A percentile compares a stretch with the other conserved stretches of the same genome.
Evolutionary conservation across 2,113 vertebrate species (phyloP).

Genomic region (Tupaia tana): DNA sequence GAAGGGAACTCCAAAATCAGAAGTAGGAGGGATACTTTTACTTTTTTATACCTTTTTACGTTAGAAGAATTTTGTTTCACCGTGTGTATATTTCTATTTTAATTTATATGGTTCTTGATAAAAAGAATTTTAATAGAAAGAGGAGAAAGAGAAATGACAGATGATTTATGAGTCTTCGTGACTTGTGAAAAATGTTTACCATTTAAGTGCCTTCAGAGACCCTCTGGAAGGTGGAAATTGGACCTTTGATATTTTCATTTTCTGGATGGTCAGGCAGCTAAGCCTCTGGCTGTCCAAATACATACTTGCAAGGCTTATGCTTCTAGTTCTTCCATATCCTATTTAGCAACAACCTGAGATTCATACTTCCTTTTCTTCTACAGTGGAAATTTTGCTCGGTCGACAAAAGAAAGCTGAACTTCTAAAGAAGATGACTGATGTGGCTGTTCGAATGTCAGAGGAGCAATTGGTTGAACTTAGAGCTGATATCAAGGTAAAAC

Average conservation of each 20-base stretch:
- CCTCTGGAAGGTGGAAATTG: conserved; percentile 12
- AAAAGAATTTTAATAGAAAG: conserved; percentile 13
- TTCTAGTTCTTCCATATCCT: conserved; percentile 43
- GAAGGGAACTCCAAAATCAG: background rate
- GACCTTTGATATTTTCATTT: conserved; percentile 54
- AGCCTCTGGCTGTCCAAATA: background rate
- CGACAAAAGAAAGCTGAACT: conserved; percentile 95
- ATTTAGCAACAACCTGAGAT: background rate
- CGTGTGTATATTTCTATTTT: conserved; percentile 36
- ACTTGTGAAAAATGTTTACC: conserved; percentile 52
- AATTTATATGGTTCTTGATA: conserved; percentile 47
- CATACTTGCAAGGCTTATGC: background rate
- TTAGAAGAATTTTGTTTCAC: conserved; percentile 32
- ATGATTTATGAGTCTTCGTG: conserved; percentile 49
- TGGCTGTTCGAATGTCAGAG: conserved; percentile 94
- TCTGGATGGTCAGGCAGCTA: conserved; percentile 33
- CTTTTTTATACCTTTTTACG: conserved; percentile 52
- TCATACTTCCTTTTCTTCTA: conserved; percentile 63
- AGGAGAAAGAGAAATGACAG: conserved; percentile 55
- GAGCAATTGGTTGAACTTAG: conserved; percentile 95
- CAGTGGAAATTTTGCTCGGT: conserved; percentile 92
- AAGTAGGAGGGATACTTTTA: background rate
- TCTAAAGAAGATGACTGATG: conserved; percentile 92
- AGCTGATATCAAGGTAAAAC: conserved; percentile 94
- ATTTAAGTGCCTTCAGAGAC: conserved; percentile 48